A percentile compares a stretch with the other conserved stretches of the same genome.
phyloP scores from a whole-genome alignment of 2,888 invertebrate species.

The Syrphus vitripennis region DNA sequence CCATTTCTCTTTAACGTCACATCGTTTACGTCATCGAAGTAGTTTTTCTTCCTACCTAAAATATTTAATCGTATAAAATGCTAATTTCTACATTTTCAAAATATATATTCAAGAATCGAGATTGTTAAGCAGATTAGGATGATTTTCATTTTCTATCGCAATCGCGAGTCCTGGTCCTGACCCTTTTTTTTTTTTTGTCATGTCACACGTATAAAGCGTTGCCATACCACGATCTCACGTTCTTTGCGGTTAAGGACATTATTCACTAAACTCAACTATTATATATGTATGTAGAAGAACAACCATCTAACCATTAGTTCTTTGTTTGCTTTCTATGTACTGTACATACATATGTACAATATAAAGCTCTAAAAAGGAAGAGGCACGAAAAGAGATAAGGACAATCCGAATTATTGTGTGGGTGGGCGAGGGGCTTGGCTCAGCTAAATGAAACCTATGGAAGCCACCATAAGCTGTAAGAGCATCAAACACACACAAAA shows the following conservation, averaged over 20 bases:
- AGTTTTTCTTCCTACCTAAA: constrained; percentile 1
- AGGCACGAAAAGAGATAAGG: not conserved
- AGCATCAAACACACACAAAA: not conserved
- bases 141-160: constrained; percentile 1
- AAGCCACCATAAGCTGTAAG: constrained; percentile 32
- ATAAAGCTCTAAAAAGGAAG: constrained; percentile 19
- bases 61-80: constrained; percentile 34
- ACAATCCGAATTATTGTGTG: constrained; percentile 18
- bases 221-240: constrained; percentile 48
- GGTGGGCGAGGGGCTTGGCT: not conserved
- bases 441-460: constrained; percentile 39
- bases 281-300: not conserved
- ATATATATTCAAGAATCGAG: constrained; percentile 25
- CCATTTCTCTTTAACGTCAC: not conserved
- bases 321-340: not conserved
- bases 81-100: constrained; percentile 32
- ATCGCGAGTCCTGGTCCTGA: constrained; percentile 9
- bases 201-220: constrained; percentile 7
- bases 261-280: constrained; percentile 43
- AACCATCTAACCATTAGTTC: constrained; percentile 25
- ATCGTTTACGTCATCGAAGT: constrained; percentile 18
- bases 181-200: constrained; percentile 37
- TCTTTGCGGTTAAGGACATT: constrained; percentile 43
- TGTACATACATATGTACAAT: no score
- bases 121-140: constrained; percentile 21